These are phyloP conservation scores for Deroplatys truncata DNA, from an alignment of 2,888 invertebrate species.

Conservation along the genomic window DNA sequence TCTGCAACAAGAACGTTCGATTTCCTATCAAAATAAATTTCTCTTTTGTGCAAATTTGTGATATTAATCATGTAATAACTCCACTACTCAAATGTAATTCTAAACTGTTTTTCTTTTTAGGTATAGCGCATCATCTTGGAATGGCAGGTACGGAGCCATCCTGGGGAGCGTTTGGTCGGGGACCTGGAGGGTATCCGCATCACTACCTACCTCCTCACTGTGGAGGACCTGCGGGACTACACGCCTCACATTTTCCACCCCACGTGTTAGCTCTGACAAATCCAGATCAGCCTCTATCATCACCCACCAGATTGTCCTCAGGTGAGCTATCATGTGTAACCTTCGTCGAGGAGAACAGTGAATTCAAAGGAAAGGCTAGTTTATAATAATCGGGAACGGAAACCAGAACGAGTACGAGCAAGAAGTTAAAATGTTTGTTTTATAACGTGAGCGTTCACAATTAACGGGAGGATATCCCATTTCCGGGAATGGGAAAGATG, in stretches of 20 bases:
- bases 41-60: no score
- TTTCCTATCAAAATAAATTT: no score
- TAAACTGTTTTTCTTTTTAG: slow-evolving; percentile 42
- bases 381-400: background rate
- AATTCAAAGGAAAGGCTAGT: no score
- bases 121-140: slow-evolving; percentile 68
- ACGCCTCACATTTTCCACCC: slow-evolving; percentile 33
- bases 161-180: slow-evolving; percentile 25
- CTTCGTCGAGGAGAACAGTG: background rate
- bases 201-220: slow-evolving; percentile 33
- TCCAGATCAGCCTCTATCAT: slow-evolving; percentile 16
- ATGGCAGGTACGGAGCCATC: slow-evolving; percentile 17
- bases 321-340: background rate
- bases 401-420: no score
- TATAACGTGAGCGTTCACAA: background rate
- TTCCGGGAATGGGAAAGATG: no score
- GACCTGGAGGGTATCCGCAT: slow-evolving; percentile 30
- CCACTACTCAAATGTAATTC: no score
- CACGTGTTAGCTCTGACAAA: slow-evolving; percentile 30
- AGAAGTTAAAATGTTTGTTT: background rate
- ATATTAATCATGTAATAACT: no score
- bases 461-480: no score
- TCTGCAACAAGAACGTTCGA: no score
- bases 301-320: slow-evolving; percentile 25
- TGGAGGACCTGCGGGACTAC: slow-evolving; percentile 31